Base-by-base conservation (phyloP, 2,888 invertebrate genomes). In the Andrena marginata region DNA sequence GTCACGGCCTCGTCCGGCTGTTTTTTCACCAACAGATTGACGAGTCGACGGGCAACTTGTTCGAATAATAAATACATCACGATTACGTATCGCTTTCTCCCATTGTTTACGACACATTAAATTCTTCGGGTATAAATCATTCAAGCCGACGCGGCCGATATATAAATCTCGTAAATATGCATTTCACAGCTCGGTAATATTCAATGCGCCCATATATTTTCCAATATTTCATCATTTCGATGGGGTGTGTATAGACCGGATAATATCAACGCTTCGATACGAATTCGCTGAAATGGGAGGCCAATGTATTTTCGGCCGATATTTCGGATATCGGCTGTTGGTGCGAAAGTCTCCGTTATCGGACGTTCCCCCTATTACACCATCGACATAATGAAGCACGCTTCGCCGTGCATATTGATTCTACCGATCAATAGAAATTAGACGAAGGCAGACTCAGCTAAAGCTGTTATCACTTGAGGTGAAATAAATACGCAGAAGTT, bases 101-200 rank as follows among this genome's bases (percentile, higher is more conserved):
- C 65, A 73, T 83, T 84, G 68, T 83, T 79, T 69, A 56, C 69
- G 62, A 83, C 72, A 83, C 75, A 73, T 84, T 83, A 76, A 78
- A 84, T 76, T 72, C 68, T n/a, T 65, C 26, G 54, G 31, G 3
- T 63, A 73, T 79, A 79, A 87, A 85, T 85, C 74, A 80, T 76
- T 65, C 54, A 2, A 23, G 26, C n/a, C 35, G 35, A 62, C 31
- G 29, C 56, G 49, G 65, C 54, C 62, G 76, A 68, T 54, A 64
- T 77, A 67, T 71, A 82, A 80, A 86, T 86, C 82, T 74, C 63
- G 80, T 76, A 83, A 87, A 87, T 77, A 69, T 54, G 80, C 76
- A 67, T 77, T 85, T 80, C 82, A 77, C 76, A 73, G 76, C 71
- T 80, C 85, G 69, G 71, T 85, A 77, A 85, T 85, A 82, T 85